Evolutionary conservation across 37 sponge, comb jelly and placozoan species (phyloP).

Genomic region (Mnemiopsis leidyi): DNA sequence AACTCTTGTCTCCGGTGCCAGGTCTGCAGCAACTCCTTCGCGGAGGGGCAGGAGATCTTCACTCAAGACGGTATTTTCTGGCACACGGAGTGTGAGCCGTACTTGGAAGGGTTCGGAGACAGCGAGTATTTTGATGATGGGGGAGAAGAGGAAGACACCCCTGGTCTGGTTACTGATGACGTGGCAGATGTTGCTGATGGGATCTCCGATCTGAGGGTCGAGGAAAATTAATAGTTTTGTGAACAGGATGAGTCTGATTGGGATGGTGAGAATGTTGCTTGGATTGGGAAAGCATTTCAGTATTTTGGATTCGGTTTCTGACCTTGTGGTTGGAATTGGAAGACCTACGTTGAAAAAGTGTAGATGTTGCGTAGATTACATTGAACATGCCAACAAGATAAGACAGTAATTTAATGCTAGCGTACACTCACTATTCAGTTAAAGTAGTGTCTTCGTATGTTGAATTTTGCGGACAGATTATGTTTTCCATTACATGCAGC

Average conservation of each 20-base stretch:
- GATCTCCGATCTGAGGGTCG: not conserved
- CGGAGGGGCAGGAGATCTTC: constrained; percentile 57
- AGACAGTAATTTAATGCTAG: no score
- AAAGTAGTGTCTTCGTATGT: no score
- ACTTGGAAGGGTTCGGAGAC: constrained; percentile 1
- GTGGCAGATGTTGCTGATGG: not conserved
- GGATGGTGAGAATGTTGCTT: no score
- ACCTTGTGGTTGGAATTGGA: no score
- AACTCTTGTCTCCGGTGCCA: constrained; percentile 53
- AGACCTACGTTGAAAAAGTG: no score
- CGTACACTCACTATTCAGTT: no score
- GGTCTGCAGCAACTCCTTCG: constrained; percentile 16
- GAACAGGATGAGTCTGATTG: not conserved
- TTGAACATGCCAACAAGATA: no score
- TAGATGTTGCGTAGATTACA: no score
- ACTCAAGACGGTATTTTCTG: constrained; percentile 55
- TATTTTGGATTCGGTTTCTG: no score
- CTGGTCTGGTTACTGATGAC: not conserved
- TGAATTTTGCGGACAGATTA: no score
- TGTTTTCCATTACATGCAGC: no score
- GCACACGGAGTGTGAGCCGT: constrained; percentile 64
- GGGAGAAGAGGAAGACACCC: not conserved
- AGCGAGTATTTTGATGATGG: constrained; percentile 55
- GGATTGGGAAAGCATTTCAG: no score
- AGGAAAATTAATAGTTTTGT: not conserved